Percentiles rank a stretch among this genome's conserved stretches.
phyloP scores from a whole-genome alignment of 2,113 vertebrate genomes.

The Lethenteron reissneri region DNA sequence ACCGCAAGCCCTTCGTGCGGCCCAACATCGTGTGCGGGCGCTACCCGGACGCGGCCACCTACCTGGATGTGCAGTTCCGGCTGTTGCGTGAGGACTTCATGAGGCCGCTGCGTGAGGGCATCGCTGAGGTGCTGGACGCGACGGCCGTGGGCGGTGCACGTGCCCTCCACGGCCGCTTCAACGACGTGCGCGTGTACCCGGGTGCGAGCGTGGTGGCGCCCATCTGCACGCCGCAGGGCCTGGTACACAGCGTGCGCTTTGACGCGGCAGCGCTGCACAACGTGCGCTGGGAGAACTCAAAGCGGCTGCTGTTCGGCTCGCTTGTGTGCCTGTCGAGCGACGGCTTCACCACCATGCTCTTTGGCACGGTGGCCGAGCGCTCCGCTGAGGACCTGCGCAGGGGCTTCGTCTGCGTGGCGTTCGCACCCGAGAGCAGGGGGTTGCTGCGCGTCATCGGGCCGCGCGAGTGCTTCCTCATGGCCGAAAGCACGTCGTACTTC shows the following conservation, averaged over 20 bases:
- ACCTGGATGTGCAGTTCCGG: slow-evolving; percentile 78
- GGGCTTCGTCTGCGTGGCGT: slow-evolving; percentile 43
- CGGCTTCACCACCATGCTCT: slow-evolving; percentile 58
- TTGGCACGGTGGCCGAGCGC: slow-evolving; percentile 53
- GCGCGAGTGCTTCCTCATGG: slow-evolving; percentile 33
- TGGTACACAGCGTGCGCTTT: slow-evolving; percentile 53
- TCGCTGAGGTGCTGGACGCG: slow-evolving; percentile 36
- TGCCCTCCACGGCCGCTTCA: slow-evolving; percentile 23
- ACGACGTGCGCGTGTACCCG: slow-evolving; percentile 60
- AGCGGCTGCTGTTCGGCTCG: slow-evolving; percentile 58
- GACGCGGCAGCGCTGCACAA: slow-evolving; percentile 31
- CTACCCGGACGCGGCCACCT: slow-evolving; percentile 39
- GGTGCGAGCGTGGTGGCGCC: slow-evolving; percentile 34
- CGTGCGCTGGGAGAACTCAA: slow-evolving; percentile 70
- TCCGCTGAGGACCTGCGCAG: slow-evolving; percentile 23
- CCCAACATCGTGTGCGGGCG: slow-evolving; percentile 38
- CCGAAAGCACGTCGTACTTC: slow-evolving; percentile 76
- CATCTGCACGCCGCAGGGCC: slow-evolving; percentile 32
- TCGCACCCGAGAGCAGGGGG: slow-evolving; percentile 36
- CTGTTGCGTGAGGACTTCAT: slow-evolving; percentile 79
- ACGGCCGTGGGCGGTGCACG: slow-evolving; percentile 23
- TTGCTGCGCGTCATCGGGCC: slow-evolving; percentile 17
- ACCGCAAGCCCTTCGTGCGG: slow-evolving; percentile 43
- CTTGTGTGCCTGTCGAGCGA: slow-evolving; percentile 69
- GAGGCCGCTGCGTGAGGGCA: slow-evolving; percentile 55